Evolutionary conservation across 2,888 invertebrate species (phyloP), one percentile per base, ranked within the genome.

Genomic region (Philopedon plagiatum): DNA sequence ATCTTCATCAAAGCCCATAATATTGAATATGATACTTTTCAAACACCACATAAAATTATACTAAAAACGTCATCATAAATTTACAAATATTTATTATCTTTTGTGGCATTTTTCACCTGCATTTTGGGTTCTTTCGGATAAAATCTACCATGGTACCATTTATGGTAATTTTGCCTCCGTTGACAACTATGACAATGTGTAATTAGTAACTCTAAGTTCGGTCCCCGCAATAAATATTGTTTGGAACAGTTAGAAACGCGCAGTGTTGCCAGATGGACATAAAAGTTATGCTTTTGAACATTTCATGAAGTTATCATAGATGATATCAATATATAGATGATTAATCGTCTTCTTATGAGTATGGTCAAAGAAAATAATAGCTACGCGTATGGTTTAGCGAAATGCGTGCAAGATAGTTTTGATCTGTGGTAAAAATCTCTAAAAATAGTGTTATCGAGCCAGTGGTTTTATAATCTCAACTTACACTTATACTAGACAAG

Each of bases 151-250:
- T 18, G 54, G 32, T 67, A 58, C 70, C 71, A 64, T 71, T 72
- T 75, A 75, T 75, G 75, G 69, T 75, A 75, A 75, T 75, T 57
- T 26, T 15, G 71, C 65, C 68, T 57, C 64, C 68, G 75, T 75
- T 75, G 75, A 75, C 75, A 72, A 69, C 75, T 72, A 65, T 75
- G 75, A 75, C 75, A 75, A 69, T 72, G 62, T 61, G 75, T 75
- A 75, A 75, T 75, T 75, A 75, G 75, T 75, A 75, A 75, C 71
- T 68, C 67, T 69, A 71, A 65, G 56, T 65, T 57, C 15, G 56
- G 61, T 60, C 60, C 11, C 19, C 19, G 68, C 49, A 51, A 73
- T 69, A 73, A 73, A 72, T 68, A 58, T 68, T 34, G 54, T 62
- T 57, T 62, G 56, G 34, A 41, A 49, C 49, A 49, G 61, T 61